A percentile compares a stretch with the other conserved stretches of the same genome.
These are phyloP conservation scores for Trochalopteron elliotii DNA, from an alignment of 2,113 vertebrate species.

Conservation along the genomic window DNA sequence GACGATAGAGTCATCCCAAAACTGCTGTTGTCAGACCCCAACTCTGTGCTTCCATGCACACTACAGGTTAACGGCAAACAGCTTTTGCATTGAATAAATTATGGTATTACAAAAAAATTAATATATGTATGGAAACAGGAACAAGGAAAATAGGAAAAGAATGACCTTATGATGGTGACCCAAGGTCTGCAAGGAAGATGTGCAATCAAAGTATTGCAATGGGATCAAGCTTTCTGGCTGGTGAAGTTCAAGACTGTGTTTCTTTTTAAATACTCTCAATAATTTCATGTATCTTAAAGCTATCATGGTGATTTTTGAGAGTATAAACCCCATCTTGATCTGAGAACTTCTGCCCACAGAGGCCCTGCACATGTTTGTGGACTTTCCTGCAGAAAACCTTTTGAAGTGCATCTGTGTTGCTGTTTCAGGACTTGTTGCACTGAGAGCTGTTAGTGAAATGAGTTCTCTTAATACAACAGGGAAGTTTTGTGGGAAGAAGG, in stretches of 20 bases:
- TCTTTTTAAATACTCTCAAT: neutral
- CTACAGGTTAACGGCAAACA: neutral
- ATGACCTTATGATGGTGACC: neutral
- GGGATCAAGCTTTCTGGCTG: neutral
- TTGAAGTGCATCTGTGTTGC: accelerated
- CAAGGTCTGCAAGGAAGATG: neutral
- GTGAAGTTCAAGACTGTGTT: neutral
- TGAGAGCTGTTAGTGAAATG: neutral
- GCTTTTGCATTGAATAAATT: neutral
- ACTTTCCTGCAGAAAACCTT: neutral
- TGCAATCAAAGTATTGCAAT: neutral
- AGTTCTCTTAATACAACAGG: neutral
- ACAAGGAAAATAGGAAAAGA: neutral
- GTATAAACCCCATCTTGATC: neutral
- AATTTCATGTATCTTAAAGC: neutral
- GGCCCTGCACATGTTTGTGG: accelerated
- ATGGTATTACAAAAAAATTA: neutral
- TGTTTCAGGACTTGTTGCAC: neutral
- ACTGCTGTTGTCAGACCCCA: neutral
- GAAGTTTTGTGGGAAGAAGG: neutral
- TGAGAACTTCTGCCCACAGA: neutral
- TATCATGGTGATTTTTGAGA: neutral
- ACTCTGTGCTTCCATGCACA: neutral
- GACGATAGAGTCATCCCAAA: accelerated
- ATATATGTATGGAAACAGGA: neutral